Conservation (phyloP, 1,140 invertebrate genomes). For the Neuroterus valhalla region DNA sequence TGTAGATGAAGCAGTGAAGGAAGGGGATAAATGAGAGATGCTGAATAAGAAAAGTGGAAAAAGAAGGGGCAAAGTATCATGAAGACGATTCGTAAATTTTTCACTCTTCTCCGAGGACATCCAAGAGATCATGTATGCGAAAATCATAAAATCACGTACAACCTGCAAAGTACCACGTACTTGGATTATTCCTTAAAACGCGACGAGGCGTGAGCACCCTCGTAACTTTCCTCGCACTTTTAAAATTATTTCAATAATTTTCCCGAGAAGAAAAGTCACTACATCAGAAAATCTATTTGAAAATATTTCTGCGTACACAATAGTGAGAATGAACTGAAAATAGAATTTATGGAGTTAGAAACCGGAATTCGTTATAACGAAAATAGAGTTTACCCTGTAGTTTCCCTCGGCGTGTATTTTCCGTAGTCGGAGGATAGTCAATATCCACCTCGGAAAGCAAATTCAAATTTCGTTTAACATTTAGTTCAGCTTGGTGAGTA, state of each 20-base stretch:
- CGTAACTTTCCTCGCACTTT: neutral
- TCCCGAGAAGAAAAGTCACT: neutral
- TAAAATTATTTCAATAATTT: neutral
- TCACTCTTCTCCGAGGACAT: neutral
- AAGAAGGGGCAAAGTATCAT: neutral
- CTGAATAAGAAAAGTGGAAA: neutral
- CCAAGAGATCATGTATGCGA: neutral
- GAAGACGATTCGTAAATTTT: neutral
- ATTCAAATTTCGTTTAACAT: conserved; percentile 15
- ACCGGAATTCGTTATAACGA: neutral
- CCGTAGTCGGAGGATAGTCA: neutral
- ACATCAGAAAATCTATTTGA: neutral
- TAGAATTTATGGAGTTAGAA: neutral
- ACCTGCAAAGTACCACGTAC: neutral
- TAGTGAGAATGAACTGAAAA: neutral
- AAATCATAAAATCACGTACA: conserved; percentile 6
- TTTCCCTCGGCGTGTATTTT: conserved; percentile 34
- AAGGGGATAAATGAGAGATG: too few relatives aligned
- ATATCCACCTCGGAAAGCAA: neutral
- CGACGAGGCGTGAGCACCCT: neutral
- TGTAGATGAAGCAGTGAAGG: too few relatives aligned
- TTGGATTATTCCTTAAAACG: conserved; percentile 12
- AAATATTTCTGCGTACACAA: neutral
- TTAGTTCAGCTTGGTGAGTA: conserved; percentile 14
- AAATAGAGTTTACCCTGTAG: neutral